Evolutionary conservation across 2,888 invertebrate genomes (phyloP).

Genomic region (Molorchus minor): DNA sequence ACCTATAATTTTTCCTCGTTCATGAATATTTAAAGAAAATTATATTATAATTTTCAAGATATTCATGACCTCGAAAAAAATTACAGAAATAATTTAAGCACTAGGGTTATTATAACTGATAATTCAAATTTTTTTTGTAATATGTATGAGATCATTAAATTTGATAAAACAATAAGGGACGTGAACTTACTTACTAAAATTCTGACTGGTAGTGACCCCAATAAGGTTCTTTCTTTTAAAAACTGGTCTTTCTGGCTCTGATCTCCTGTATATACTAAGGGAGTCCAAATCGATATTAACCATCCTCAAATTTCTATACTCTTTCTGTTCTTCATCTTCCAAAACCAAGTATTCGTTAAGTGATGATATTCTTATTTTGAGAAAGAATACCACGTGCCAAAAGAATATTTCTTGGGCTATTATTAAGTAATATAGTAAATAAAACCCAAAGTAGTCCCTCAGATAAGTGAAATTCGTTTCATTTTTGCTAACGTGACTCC

Average conservation of each 20-base stretch:
- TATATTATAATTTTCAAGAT: too few relatives aligned
- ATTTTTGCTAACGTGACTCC: slow-evolving; percentile 8
- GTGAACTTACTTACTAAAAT: background rate
- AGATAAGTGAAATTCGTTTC: slow-evolving; percentile 8
- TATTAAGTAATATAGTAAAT: slow-evolving; percentile 68
- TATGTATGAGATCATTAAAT: too few relatives aligned
- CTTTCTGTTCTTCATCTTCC: background rate
- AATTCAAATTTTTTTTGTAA: too few relatives aligned
- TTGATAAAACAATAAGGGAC: too few relatives aligned
- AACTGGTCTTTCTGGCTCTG: background rate
- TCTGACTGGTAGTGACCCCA: background rate
- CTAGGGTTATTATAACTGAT: too few relatives aligned
- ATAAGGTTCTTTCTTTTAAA: background rate
- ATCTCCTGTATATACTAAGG: background rate
- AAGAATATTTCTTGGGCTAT: slow-evolving; percentile 69
- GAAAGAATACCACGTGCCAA: slow-evolving; percentile 66
- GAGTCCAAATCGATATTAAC: slow-evolving; percentile 15
- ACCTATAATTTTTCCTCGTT: too few relatives aligned
- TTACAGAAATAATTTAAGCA: too few relatives aligned
- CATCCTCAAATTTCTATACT: background rate
- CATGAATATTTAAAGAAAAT: too few relatives aligned
- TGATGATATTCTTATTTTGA: slow-evolving; percentile 64
- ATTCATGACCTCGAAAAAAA: too few relatives aligned
- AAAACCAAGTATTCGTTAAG: slow-evolving; percentile 20
- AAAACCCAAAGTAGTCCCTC: slow-evolving; percentile 65